Base-by-base conservation (phyloP, 1,140 invertebrate species). In the Zaprionus ghesquierei region DNA sequence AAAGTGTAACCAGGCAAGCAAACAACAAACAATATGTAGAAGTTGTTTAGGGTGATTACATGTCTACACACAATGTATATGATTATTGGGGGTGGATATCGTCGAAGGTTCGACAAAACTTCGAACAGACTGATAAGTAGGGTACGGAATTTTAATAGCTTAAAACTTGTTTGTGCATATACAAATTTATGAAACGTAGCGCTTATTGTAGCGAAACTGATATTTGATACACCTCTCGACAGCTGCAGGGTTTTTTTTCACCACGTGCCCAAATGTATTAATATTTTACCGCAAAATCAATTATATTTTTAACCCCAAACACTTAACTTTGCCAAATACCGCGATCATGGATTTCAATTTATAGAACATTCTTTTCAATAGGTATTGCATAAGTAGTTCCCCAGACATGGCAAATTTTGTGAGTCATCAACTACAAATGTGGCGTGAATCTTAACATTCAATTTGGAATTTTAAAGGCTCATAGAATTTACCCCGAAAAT, bases 1-100 rank as follows among this genome's bases (percentile, higher is more conserved):
- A 65, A 65, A 20, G 41, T 25, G 12, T 49, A 23, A 44, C 25
- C 33, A 54, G 38, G 13, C 53, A 58, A 54, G 29, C 25, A 50
- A 50, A 29, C 23, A 51, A n/a, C 13, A 18, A 9, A 41, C 49
- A n/a, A 33, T 15, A 55, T 15, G 15, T 41, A 69, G 25, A 69
- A 69, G 9, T 61, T 49, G 27, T 31, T 33, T 18, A 18, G 50
- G 18, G 13, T 31, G 58, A 69, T 44, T 44, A 55, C 51, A 55
- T 8, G 35, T 29, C 31, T 23, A 68, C 44, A 51, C 23, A 44
- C 25, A 20, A 20, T 13, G 15, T 46, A 55, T 20, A 35, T 13
- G 23, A 59, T n/a, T 49, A 6, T 60, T 33, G 22, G n/a, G 51
- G 31, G 61, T 46, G 53, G 23, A 66, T 59, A 41, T 38, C 5